These are phyloP conservation scores for Sciurus vulgaris DNA, from an alignment of 2,797 vertebrate genomes.

Conservation along the genomic window DNA sequence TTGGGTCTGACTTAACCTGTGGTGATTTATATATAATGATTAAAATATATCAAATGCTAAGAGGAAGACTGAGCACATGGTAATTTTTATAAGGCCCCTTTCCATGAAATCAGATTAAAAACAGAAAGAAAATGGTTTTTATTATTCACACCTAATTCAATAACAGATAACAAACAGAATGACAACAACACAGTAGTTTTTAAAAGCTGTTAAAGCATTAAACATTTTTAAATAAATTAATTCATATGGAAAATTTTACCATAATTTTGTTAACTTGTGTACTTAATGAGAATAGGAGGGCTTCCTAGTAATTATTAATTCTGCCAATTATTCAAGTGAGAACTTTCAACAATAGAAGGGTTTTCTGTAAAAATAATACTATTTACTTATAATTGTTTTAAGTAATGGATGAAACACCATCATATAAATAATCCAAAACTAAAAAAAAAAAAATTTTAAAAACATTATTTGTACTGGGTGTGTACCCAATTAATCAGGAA, in stretches of 20 bases:
- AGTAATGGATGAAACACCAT: not conserved
- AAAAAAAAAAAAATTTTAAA: not conserved
- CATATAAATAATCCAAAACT: slow-evolving; percentile 5
- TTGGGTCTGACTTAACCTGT: not conserved
- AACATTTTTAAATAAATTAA: not conserved
- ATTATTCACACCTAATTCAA: not conserved
- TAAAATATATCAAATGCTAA: not conserved
- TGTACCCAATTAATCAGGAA: not conserved
- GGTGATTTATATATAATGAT: not conserved
- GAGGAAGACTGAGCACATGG: not conserved
- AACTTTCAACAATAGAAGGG: not conserved
- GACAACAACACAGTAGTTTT: not conserved
- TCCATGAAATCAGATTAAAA: not conserved
- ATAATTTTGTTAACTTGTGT: slow-evolving; percentile 17
- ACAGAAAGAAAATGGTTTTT: not conserved
- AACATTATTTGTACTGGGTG: not conserved
- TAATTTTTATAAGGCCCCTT: not conserved
- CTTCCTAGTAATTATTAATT: not conserved
- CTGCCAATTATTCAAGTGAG: slow-evolving; percentile 27
- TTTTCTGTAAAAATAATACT: slow-evolving; percentile 22
- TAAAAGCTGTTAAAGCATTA: not conserved
- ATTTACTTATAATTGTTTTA: slow-evolving; percentile 52
- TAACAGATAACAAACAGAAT: not conserved
- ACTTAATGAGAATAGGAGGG: not conserved
- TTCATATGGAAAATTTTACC: slow-evolving; percentile 3